A percentile compares a stretch with the other conserved stretches of the same genome.
phyloP scores from a whole-genome alignment of 1,140 invertebrate species.

The Temnothorax longispinosus region DNA sequence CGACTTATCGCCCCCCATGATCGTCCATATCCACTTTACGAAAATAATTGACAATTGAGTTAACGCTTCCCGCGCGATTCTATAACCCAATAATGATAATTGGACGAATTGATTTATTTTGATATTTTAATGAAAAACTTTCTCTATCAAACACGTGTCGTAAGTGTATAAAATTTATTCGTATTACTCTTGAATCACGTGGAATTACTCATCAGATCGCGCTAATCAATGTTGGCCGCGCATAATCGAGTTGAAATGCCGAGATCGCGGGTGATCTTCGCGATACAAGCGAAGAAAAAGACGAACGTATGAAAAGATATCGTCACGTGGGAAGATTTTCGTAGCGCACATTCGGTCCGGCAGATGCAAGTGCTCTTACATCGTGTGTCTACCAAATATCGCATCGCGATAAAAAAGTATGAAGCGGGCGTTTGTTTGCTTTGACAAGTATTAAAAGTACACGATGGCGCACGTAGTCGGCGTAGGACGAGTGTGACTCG shows the following conservation, averaged over 20 bases:
- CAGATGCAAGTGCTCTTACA: constrained; percentile 59
- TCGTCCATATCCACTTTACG: not conserved
- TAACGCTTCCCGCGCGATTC: not conserved
- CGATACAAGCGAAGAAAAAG: not conserved
- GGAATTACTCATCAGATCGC: not conserved
- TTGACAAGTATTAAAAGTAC: constrained; percentile 78
- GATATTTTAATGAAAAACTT: not conserved
- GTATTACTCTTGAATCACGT: not conserved
- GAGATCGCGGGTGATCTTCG: not conserved
- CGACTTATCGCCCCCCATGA: not conserved
- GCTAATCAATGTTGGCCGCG: not conserved
- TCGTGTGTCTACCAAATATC: constrained; percentile 45
- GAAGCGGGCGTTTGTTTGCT: constrained; percentile 82
- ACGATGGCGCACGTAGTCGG: constrained; percentile 61
- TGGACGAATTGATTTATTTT: not conserved
- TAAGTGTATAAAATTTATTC: not conserved
- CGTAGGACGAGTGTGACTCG: constrained; percentile 52
- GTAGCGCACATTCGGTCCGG: constrained; percentile 19
- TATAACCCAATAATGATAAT: not conserved
- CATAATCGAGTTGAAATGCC: not conserved
- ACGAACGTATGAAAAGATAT: not conserved
- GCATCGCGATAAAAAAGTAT: constrained; percentile 75
- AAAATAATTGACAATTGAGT: not conserved
- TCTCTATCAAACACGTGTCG: not conserved
- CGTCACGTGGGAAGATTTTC: constrained; percentile 64